Conservation (phyloP, 2,888 invertebrate species). For the Agrochola lota region DNA sequence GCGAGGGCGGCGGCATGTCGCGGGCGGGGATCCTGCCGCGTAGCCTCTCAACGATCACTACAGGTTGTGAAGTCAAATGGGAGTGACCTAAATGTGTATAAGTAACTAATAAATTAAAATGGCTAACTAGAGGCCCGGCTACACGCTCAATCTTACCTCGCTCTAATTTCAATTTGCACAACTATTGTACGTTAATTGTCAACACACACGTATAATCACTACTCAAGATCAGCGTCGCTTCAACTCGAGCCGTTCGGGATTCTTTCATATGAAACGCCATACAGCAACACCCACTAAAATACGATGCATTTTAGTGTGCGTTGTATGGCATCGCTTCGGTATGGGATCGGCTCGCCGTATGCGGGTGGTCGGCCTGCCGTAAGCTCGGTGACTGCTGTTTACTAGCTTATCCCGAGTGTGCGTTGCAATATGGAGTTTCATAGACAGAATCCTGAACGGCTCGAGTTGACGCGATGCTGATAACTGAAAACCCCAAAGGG, state of each 20-base stretch:
- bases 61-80: conserved; percentile 61
- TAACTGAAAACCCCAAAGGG: no score
- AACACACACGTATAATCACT: neutral
- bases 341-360: no score
- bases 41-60: conserved; percentile 68
- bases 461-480: no score
- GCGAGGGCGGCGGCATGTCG: neutral
- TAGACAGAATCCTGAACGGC: no score
- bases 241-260: neutral
- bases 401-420: no score
- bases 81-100: conserved; percentile 63
- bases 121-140: conserved; percentile 6
- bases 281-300: no score
- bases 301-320: no score
- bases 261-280: no score
- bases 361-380: no score
- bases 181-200: neutral
- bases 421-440: no score
- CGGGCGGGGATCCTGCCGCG: neutral
- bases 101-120: conserved; percentile 31
- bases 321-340: no score
- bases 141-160: neutral
- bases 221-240: neutral
- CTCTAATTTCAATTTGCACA: neutral
- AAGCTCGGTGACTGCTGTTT: no score